phyloP scores from a whole-genome alignment of 2,888 invertebrate species.

The Ferdinandea cuprea region DNA sequence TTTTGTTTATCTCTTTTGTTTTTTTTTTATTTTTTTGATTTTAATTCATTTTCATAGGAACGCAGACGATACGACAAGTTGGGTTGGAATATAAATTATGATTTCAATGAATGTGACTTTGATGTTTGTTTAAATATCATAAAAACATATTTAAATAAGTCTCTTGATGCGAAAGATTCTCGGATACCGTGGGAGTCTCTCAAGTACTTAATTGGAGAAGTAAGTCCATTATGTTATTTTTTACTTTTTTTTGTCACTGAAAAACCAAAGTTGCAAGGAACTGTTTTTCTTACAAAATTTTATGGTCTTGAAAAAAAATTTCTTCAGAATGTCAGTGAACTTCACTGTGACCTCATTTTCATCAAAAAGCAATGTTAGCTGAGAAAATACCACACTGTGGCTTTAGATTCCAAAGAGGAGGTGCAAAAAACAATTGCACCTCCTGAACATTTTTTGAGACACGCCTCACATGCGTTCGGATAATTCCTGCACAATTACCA shows the following conservation, averaged over 20 bases:
- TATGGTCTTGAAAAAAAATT: no score
- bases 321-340: no score
- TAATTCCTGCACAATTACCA: no score
- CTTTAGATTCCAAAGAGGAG: no score
- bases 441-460: no score
- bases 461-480: no score
- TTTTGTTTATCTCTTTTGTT: neutral
- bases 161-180: slow-evolving; percentile 84
- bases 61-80: slow-evolving; percentile 96
- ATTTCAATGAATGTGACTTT: slow-evolving; percentile 97
- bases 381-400: no score
- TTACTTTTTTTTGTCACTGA: neutral
- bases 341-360: no score
- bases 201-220: slow-evolving; percentile 96
- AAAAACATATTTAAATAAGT: slow-evolving; percentile 91
- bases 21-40: neutral
- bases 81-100: slow-evolving; percentile 97
- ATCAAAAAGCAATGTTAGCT: no score
- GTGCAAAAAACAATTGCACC: no score
- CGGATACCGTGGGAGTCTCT: slow-evolving; percentile 95
- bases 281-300: no score
- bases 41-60: slow-evolving; percentile 86
- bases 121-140: slow-evolving; percentile 93
- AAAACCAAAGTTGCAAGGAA: no score
- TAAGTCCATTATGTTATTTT: slow-evolving; percentile 78